Conservation (phyloP, 2,113 vertebrate genomes). For the Coptodon bakossiorum region DNA sequence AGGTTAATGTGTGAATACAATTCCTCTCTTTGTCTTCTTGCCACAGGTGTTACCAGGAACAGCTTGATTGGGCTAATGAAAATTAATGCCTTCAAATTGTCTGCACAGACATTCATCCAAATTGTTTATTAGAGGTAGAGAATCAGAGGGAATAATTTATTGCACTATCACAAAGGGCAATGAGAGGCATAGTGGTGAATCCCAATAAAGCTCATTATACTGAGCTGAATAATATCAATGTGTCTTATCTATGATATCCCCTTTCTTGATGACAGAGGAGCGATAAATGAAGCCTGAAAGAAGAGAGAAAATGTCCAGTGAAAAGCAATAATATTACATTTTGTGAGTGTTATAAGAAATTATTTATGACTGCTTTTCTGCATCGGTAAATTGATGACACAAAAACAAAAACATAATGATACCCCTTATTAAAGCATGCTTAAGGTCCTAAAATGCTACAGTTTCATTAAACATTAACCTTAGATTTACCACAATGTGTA, state of each 20-base stretch:
- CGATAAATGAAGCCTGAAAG: constrained; percentile 11
- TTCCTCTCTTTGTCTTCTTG: constrained; percentile 8
- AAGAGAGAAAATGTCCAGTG: background rate
- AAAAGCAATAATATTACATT: background rate
- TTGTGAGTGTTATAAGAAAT: background rate
- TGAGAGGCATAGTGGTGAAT: constrained; percentile 45
- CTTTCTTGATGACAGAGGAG: background rate
- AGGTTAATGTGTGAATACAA: background rate
- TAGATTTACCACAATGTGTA: background rate
- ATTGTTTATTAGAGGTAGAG: constrained; percentile 64
- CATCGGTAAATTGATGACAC: background rate
- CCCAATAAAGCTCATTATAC: constrained; percentile 60
- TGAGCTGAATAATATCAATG: constrained; percentile 4
- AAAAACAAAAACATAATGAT: background rate
- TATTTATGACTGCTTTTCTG: background rate
- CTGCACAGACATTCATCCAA: constrained; percentile 67
- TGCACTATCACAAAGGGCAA: constrained; percentile 59
- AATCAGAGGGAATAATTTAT: constrained; percentile 63
- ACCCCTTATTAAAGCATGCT: background rate
- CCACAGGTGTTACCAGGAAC: constrained; percentile 60
- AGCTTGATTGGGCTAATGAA: constrained; percentile 64
- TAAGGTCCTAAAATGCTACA: background rate
- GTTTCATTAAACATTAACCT: background rate
- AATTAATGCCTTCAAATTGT: constrained; percentile 69
- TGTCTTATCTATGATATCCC: constrained; percentile 32